Percentiles rank a stretch among this genome's conserved stretches.
Conservation (phyloP, 2,888 invertebrate species). For the Athalia circularis region DNA sequence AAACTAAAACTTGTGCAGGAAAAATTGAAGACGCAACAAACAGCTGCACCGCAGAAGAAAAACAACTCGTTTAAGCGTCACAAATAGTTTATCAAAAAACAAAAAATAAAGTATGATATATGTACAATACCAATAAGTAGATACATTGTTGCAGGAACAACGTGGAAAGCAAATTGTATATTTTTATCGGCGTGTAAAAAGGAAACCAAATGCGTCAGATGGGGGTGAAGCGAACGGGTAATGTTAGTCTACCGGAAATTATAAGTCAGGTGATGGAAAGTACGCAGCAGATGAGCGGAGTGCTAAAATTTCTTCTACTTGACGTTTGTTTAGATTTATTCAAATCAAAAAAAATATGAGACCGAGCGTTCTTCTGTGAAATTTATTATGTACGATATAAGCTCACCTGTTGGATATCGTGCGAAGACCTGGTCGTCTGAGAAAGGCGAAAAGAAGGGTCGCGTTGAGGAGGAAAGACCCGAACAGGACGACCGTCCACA, state of each 20-base stretch:
- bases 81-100: slow-evolving; percentile 10
- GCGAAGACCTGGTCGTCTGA: slow-evolving; percentile 82
- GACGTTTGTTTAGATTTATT: not conserved
- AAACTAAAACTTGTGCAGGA: too few relatives aligned
- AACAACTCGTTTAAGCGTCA: too few relatives aligned
- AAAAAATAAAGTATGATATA: not conserved
- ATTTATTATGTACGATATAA: not conserved
- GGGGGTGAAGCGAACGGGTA: not conserved
- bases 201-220: not conserved
- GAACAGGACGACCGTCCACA: slow-evolving; percentile 75
- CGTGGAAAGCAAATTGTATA: too few relatives aligned
- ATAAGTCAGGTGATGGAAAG: too few relatives aligned
- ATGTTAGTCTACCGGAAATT: not conserved
- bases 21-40: too few relatives aligned
- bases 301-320: too few relatives aligned
- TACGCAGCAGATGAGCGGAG: too few relatives aligned
- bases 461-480: slow-evolving; percentile 84
- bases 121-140: too few relatives aligned
- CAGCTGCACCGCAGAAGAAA: too few relatives aligned
- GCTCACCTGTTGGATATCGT: slow-evolving; percentile 87
- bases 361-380: not conserved
- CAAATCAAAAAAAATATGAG: not conserved
- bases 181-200: not conserved
- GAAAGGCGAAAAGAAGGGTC: slow-evolving; percentile 84
- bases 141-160: too few relatives aligned